A percentile compares a stretch with the other conserved stretches of the same genome.
Evolutionary conservation across 2,797 vertebrate species (phyloP).

Genomic region (Danio choprae): DNA sequence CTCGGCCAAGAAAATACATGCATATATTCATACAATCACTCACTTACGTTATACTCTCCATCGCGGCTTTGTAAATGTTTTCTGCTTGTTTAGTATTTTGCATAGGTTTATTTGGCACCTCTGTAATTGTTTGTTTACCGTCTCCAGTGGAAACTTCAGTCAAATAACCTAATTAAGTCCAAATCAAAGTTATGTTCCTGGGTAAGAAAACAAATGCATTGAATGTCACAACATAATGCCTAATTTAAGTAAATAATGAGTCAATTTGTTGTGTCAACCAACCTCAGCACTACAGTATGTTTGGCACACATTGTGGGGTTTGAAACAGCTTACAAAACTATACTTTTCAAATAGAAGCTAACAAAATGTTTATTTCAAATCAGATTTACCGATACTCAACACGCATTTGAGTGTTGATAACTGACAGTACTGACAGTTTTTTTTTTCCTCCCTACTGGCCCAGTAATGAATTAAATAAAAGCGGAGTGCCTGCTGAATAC

Average conservation of each 20-base stretch:
- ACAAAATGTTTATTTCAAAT: conserved; percentile 17
- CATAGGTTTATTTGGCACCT: background rate
- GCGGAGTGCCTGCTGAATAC: conserved; percentile 6
- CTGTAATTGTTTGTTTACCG: background rate
- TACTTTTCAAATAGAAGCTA: background rate
- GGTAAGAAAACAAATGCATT: background rate
- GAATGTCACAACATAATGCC: background rate
- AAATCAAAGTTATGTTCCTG: background rate
- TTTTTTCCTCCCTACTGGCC: background rate
- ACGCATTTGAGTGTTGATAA: background rate
- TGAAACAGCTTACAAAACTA: conserved; percentile 1
- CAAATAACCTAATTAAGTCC: background rate
- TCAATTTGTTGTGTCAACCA: conserved; percentile 5
- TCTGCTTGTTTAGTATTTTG: background rate
- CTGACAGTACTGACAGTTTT: background rate
- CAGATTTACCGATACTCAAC: background rate
- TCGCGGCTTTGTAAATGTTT: background rate
- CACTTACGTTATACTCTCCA: background rate
- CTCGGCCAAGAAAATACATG: conserved; percentile 18
- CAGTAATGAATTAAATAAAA: conserved; percentile 13
- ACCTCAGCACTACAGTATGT: too few species aligned
- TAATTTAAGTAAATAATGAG: conserved; percentile 13
- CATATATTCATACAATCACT: conserved; percentile 35
- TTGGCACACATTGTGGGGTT: conserved; percentile 6
- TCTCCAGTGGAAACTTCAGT: background rate